Base-by-base conservation (phyloP, 1,140 invertebrate species). In the Pemphigus obesinymphae region DNA sequence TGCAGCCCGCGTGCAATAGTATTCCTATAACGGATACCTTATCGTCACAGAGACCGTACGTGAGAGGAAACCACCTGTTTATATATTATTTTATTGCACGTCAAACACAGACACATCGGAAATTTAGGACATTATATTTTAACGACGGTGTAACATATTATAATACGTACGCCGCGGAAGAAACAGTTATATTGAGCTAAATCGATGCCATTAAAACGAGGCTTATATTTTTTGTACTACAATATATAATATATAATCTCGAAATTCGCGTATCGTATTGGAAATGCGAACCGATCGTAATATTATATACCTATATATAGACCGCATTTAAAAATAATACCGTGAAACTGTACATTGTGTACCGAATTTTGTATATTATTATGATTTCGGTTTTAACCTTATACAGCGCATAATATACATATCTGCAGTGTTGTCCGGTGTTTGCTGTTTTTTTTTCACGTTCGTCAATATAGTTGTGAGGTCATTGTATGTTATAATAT, bases 1-100 rank as follows among this genome's bases (percentile, higher is more conserved):
- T 68, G 15, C 7, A 50, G 26, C 29, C 70, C 43, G 45, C 26
- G 43, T 50, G 45, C 43, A 73, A 50, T 73, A 73, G 50, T 73
- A 73, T 73, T 73, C 17, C 70, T 73, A n/a, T n/a, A 73, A 73
- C 70, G 73, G 73, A 76, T 40, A 40, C 73, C 50, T 76, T 48
- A 40, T 76, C 31, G 50, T 37, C 31, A 15, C 10, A 7, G 37
- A 23, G 66, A 7, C 15, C 20, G 73, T 76, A 76, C 50, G 29
- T 37, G 73, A 76, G 48, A 76, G 34, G 73, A 40, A 55, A 73
- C 45, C 26, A 31, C 43, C 70, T 73, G 43, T 31, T 73, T 17
- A 73, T 73, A 31, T 63, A n/a, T n/a, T n/a, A n/a, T n/a, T n/a
- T 63, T 63, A 26, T 43, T 7, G 13, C 68, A 43, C 40, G 68